Conservation (phyloP, 2,888 invertebrate species). For the Agrilus cyanescens region DNA sequence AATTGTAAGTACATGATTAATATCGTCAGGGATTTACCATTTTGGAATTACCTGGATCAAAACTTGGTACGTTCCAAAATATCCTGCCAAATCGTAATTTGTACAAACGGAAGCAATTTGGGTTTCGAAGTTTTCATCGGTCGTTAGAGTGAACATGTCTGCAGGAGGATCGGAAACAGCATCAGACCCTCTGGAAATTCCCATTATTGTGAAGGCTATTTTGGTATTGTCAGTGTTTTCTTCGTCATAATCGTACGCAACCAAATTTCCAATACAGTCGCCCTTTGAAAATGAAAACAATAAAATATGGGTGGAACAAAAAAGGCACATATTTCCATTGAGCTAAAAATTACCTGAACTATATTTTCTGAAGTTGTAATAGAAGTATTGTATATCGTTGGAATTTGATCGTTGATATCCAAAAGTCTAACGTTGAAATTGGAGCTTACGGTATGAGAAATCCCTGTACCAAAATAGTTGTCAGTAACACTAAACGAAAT, state of each 20-base stretch:
- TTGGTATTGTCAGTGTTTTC: conserved; percentile 32
- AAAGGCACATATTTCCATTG: too few relatives aligned
- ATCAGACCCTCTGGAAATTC: conserved; percentile 5
- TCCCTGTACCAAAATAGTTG: conserved; percentile 31
- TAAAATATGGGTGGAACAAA: conserved; percentile 5
- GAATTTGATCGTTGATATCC: conserved; percentile 39
- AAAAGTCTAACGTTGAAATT: conserved; percentile 37
- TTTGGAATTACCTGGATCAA: conserved; percentile 36
- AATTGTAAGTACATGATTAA: conserved; percentile 10
- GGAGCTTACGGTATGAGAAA: too few relatives aligned
- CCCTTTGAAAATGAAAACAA: conserved; percentile 3
- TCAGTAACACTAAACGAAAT: conserved; percentile 42
- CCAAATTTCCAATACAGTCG: conserved; percentile 23
- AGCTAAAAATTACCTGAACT: conserved; percentile 13
- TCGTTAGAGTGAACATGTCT: conserved; percentile 17
- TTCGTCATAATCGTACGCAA: conserved; percentile 44
- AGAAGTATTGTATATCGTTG: conserved; percentile 7
- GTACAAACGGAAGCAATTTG: conserved; percentile 38
- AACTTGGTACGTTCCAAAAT: conserved; percentile 46
- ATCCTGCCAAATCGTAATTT: conserved; percentile 36
- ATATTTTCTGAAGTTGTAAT: conserved; percentile 13
- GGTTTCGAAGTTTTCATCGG: conserved; percentile 21
- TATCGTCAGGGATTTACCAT: too few relatives aligned
- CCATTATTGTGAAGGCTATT: conserved; percentile 26
- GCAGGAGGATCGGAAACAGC: conserved; percentile 4